These are phyloP conservation scores for Hylia prasina DNA, from an alignment of 2,113 vertebrate species.

Conservation along the genomic window DNA sequence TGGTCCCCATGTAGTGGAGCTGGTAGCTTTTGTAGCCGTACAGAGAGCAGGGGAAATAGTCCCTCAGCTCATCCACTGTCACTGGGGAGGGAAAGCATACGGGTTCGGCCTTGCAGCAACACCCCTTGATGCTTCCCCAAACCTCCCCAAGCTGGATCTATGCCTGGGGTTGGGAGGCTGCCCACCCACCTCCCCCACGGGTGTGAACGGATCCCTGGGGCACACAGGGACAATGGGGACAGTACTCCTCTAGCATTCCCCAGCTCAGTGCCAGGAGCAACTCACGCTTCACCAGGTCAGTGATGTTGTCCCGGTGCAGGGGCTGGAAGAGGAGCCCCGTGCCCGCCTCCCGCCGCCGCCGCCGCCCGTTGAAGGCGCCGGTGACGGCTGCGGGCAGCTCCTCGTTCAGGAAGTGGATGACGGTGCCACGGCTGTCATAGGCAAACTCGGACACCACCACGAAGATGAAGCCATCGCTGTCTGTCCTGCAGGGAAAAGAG, in stretches of 20 bases:
- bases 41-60: constrained; percentile 4
- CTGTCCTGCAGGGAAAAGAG: not conserved
- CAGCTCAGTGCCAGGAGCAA: fast-evolving
- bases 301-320: constrained; percentile 18
- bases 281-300: constrained; percentile 41
- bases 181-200: fast-evolving
- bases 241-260: not conserved
- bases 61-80: constrained; percentile 21
- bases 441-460: not conserved
- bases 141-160: not conserved
- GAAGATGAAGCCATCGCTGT: not conserved
- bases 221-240: not conserved
- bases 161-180: not conserved
- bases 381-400: not conserved
- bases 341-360: fast-evolving
- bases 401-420: constrained; percentile 13
- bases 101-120: fast-evolving
- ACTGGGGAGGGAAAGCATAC: not conserved
- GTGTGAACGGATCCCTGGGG: fast-evolving
- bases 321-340: not conserved
- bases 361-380: not conserved
- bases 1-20: not conserved
- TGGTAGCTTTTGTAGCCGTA: constrained; percentile 3
- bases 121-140: not conserved
- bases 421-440: not conserved